Base-by-base conservation (phyloP, 2,113 vertebrate genomes). In the Donacobius atricapilla region DNA sequence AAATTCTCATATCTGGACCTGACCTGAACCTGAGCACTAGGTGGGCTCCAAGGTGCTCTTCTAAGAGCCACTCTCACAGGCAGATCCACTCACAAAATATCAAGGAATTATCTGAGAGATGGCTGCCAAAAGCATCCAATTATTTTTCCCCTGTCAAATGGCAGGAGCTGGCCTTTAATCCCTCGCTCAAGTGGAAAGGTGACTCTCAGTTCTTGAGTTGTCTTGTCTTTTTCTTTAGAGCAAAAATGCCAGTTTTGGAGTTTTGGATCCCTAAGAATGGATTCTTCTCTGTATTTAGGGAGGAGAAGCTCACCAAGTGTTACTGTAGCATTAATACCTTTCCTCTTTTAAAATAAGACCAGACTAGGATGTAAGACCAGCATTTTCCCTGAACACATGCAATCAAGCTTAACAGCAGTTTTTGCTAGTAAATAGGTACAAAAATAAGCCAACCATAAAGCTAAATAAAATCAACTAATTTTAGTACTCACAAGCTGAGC, bases 401-500 rank as follows among this genome's bases (percentile, higher is more conserved):
- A 90, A 48, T 44, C 60, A 56, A 73, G 68, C n/a, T 63, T 57
- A 89, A 87, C 50, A 95, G 65, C 58, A 94, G 78, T 21, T 94
- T 87, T 90, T 93, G n/a, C 69, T 87, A 79, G 77, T 88, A 83
- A 81, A 87, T 79, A 83, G 30, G 60, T 76, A 76, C 53, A 87
- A 93, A 94, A 94, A 71, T 90, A 92, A 89, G 56, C 89, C 60
- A 87, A 64, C 61, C 73, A 65, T 56, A 83, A 68, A 69, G 61
- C 79, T 72, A 90, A 89, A 91, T 89, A 92, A 94, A 93, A 88
- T 31, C 39, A 90, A 81, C 85, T 96, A 78, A 92, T 90, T 97
- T 94, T 91, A 94, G 76, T 85, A 63, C 33, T 85, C 9, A 1
- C 66, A 95, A 90, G 86, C 64, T 93, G 83, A 91, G 86, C 65